Evolutionary conservation across 2,797 vertebrate species (phyloP).

Genomic region (Pipistrellus pipistrellus): DNA sequence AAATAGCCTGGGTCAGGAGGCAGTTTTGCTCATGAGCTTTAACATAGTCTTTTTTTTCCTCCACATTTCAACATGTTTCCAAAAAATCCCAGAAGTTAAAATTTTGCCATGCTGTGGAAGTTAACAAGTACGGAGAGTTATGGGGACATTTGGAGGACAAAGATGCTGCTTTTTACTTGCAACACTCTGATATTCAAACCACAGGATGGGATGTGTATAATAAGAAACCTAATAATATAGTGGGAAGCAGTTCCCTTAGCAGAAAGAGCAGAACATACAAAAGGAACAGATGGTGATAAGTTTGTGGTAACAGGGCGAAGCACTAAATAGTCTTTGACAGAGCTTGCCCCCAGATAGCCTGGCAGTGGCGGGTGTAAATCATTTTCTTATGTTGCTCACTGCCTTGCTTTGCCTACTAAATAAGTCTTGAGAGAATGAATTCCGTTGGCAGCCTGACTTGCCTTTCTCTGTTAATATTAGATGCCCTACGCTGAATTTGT

Average conservation of each 20-base stretch:
- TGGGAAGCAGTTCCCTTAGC: conserved; percentile 68
- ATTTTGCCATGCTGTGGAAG: background rate
- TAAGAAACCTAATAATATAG: conserved; percentile 76
- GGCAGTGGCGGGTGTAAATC: conserved; percentile 61
- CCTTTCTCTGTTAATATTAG: conserved; percentile 61
- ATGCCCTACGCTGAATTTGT: conserved; percentile 43
- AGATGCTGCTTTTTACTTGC: conserved; percentile 48
- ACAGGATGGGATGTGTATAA: conserved; percentile 61
- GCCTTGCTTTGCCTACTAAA: conserved; percentile 78
- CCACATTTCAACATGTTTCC: conserved; percentile 30
- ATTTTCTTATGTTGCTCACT: conserved; percentile 62
- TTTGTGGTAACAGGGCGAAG: conserved; percentile 61
- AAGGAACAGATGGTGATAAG: conserved; percentile 80
- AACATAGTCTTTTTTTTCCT: background rate
- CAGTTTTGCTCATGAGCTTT: background rate
- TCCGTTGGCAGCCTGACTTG: conserved; percentile 52
- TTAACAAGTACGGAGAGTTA: background rate
- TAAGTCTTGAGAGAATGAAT: conserved; percentile 67
- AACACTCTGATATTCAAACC: conserved; percentile 56
- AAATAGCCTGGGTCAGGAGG: background rate
- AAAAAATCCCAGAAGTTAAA: conserved; percentile 43
- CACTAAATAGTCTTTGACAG: conserved; percentile 79
- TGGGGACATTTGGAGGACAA: conserved; percentile 59
- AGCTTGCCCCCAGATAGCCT: conserved; percentile 72
- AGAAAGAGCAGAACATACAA: conserved; percentile 64